A percentile compares a stretch with the other conserved stretches of the same genome.
Conservation (phyloP, 1,140 invertebrate species). For the Penaeus indicus region DNA sequence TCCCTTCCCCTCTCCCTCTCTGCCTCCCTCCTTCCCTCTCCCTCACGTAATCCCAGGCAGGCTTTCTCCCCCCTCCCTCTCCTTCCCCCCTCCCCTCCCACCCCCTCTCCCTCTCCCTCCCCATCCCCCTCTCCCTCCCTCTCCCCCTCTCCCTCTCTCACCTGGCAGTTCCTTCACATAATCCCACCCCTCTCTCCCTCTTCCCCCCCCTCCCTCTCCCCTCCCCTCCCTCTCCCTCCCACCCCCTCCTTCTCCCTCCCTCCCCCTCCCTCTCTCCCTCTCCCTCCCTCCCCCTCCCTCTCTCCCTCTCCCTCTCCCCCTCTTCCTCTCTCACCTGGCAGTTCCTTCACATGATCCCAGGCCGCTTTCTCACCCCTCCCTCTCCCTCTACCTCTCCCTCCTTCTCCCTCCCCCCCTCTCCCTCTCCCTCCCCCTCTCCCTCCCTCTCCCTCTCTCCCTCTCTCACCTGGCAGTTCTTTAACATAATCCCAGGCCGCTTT, state of each 20-base stretch:
- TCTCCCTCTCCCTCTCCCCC: background rate
- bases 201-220: background rate
- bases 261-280: background rate
- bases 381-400: background rate
- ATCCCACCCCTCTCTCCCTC: background rate
- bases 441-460: background rate
- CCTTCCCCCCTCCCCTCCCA: background rate
- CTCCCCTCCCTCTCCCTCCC: background rate
- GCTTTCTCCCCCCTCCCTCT: constrained; percentile 22
- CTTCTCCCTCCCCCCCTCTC: background rate
- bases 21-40: background rate
- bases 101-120: background rate
- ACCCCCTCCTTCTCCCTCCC: background rate
- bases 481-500: constrained; percentile 54
- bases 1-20: background rate
- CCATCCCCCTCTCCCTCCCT: background rate
- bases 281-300: background rate
- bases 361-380: background rate
- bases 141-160: background rate
- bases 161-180: too few relatives aligned
- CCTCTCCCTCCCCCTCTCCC: background rate
- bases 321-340: background rate
- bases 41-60: background rate
- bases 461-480: constrained; percentile 50
- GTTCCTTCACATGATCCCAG: too few relatives aligned